Evolutionary conservation across 2,888 invertebrate species (phyloP).

Genomic region (Dione vanillae): DNA sequence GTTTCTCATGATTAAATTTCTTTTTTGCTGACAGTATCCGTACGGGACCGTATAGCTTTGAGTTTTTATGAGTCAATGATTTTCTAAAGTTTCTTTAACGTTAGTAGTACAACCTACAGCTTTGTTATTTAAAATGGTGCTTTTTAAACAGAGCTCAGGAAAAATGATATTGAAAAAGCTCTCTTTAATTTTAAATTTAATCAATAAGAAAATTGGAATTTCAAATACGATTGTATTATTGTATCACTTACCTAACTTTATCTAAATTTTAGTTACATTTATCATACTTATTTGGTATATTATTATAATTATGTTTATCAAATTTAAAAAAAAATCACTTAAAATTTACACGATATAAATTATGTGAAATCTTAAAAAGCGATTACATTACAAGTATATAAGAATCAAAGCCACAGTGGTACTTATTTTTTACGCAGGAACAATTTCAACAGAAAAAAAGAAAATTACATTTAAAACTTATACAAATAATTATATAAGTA

Average conservation of each 20-base stretch:
- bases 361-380: background rate
- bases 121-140: background rate
- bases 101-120: background rate
- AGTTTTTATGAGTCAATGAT: slow-evolving; percentile 36
- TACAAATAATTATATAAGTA: background rate
- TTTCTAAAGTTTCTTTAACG: slow-evolving; percentile 11
- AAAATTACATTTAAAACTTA: slow-evolving; percentile 15
- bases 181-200: too few relatives aligned
- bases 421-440: background rate
- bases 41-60: slow-evolving; percentile 62
- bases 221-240: too few relatives aligned
- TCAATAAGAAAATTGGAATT: too few relatives aligned
- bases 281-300: too few relatives aligned
- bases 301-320: too few relatives aligned
- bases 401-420: background rate
- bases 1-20: slow-evolving; percentile 85
- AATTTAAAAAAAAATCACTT: too few relatives aligned
- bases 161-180: too few relatives aligned
- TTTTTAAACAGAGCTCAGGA: too few relatives aligned
- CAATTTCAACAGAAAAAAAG: background rate
- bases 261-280: too few relatives aligned
- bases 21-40: slow-evolving; percentile 79
- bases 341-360: background rate
- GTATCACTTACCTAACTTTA: too few relatives aligned
- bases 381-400: background rate